Evolutionary conservation across 2,888 invertebrate genomes (phyloP).

Genomic region (Sturmia bella): DNA sequence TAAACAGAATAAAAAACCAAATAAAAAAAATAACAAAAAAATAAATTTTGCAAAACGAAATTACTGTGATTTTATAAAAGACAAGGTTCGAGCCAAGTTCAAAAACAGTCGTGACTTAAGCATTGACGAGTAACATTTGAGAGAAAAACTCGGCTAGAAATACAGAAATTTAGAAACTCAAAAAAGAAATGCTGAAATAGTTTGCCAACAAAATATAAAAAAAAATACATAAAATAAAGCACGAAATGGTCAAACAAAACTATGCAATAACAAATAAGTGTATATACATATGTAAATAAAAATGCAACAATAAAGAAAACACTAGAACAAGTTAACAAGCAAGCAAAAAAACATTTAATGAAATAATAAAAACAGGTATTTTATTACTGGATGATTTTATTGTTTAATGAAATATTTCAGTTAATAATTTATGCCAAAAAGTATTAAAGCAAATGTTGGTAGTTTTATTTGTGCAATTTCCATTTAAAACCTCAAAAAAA

Average conservation of each 20-base stretch:
- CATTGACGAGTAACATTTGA: conserved; percentile 72
- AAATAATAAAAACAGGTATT: conserved; percentile 19
- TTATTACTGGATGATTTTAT: not conserved
- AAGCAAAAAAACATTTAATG: not conserved
- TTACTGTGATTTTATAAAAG: conserved; percentile 76
- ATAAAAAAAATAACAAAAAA: conserved; percentile 3
- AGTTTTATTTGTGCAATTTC: too few relatives aligned
- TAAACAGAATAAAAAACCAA: conserved; percentile 42
- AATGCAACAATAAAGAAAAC: conserved; percentile 6
- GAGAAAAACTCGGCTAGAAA: conserved; percentile 18
- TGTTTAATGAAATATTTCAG: conserved; percentile 15
- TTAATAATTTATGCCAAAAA: conserved; percentile 7
- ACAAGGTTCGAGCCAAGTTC: conserved; percentile 76
- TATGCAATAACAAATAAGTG: not conserved
- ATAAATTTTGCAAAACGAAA: conserved; percentile 61
- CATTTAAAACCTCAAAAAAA: too few relatives aligned
- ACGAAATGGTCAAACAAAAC: conserved; percentile 18
- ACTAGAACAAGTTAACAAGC: not conserved
- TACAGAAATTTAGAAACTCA: conserved; percentile 10
- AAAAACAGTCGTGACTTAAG: conserved; percentile 76
- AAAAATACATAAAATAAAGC: not conserved
- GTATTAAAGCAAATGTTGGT: too few relatives aligned
- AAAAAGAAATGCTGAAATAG: conserved; percentile 13
- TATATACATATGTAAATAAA: not conserved
- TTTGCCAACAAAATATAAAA: conserved; percentile 14